These are phyloP conservation scores for Artibeus jamaicensis DNA, from an alignment of 2,797 vertebrate species.

Conservation along the genomic window DNA sequence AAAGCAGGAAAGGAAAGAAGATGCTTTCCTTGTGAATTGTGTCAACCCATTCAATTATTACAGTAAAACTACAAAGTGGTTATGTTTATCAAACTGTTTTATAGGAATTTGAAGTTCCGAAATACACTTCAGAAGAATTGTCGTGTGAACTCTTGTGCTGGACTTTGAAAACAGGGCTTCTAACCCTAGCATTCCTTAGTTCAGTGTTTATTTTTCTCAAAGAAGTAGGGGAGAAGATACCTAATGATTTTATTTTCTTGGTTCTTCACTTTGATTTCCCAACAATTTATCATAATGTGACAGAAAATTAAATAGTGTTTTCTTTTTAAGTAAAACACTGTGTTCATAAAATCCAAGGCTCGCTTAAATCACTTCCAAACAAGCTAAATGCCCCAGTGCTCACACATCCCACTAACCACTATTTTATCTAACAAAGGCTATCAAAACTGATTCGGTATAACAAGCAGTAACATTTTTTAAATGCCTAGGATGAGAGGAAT, in stretches of 20 bases:
- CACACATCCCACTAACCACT: background rate
- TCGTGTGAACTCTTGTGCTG: background rate
- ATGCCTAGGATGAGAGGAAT: background rate
- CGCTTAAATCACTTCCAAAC: background rate
- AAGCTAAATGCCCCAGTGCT: background rate
- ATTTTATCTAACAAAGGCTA: background rate
- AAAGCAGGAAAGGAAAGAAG: background rate
- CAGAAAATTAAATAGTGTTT: background rate
- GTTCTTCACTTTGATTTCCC: background rate
- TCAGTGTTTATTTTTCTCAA: background rate
- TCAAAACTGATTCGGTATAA: background rate
- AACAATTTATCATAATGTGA: background rate
- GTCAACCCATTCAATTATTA: background rate
- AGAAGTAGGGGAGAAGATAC: background rate
- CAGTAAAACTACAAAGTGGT: background rate
- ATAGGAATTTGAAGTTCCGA: background rate
- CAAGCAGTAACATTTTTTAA: background rate
- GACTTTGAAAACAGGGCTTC: background rate
- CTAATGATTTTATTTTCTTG: background rate
- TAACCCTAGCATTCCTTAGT: background rate
- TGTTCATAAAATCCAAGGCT: background rate
- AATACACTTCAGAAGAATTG: background rate
- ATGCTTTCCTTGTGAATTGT: background rate
- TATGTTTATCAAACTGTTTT: background rate
- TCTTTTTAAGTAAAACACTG: background rate